These are phyloP conservation scores for Diplosoma virens DNA, from an alignment of 23 tunicate species.

Conservation along the genomic window DNA sequence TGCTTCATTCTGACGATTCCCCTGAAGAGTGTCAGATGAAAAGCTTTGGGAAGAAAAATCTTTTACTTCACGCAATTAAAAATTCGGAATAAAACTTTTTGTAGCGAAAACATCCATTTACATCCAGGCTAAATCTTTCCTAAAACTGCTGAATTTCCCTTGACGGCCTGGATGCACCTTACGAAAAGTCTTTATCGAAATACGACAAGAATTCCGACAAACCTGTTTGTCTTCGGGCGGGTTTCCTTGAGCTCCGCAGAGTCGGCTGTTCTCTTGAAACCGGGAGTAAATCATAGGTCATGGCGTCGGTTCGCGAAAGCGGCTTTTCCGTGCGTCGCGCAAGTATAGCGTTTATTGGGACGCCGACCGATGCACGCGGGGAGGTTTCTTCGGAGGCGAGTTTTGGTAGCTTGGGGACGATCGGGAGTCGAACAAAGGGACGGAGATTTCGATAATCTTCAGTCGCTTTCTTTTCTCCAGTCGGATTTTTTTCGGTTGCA, in stretches of 20 bases:
- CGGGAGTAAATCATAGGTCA: background rate
- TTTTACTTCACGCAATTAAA: too few species aligned
- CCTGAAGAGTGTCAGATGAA: too few species aligned
- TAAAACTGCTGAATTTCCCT: too few species aligned
- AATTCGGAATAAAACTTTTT: too few species aligned
- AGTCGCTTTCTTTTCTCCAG: background rate
- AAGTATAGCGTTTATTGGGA: background rate
- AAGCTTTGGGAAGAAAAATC: too few species aligned
- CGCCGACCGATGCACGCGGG: background rate
- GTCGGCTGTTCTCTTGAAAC: background rate
- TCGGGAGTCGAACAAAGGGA: background rate
- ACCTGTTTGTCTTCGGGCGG: background rate
- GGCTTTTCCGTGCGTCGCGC: background rate
- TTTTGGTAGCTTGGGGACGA: background rate
- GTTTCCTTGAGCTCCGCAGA: background rate
- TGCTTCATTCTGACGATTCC: too few species aligned
- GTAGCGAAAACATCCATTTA: too few species aligned
- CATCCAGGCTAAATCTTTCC: too few species aligned
- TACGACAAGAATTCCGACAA: too few species aligned
- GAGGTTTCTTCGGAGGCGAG: background rate
- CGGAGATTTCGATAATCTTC: background rate
- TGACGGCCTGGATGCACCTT: too few species aligned
- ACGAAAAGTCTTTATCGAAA: too few species aligned
- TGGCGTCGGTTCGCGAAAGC: background rate
- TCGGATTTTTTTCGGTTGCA: background rate